Evolutionary conservation across 2,113 vertebrate genomes (phyloP).

Genomic region (Rhinolophus ferrumequinum): DNA sequence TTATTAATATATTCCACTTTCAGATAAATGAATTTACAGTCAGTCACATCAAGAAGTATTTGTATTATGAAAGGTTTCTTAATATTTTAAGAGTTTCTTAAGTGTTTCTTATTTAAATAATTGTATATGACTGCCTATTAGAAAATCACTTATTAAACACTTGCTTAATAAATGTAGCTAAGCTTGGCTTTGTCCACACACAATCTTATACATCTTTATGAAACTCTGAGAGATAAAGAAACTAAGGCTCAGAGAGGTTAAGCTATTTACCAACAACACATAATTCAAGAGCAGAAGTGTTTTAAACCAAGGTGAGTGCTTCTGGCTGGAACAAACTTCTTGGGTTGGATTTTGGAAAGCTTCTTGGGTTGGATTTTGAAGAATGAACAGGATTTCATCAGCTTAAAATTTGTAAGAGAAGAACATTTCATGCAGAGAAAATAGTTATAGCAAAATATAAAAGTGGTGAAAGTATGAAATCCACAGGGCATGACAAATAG

Average conservation of each 20-base stretch:
- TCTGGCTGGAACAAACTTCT: not conserved
- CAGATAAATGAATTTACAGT: not conserved
- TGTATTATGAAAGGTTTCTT: slow-evolving; percentile 2
- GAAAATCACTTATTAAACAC: slow-evolving; percentile 11
- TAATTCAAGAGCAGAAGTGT: not conserved
- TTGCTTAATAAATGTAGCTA: slow-evolving; percentile 25
- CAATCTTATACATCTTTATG: not conserved
- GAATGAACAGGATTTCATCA: not conserved
- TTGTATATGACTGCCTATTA: not conserved
- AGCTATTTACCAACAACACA: not conserved
- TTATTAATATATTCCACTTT: slow-evolving; percentile 10
- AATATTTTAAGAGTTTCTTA: not conserved
- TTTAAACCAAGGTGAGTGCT: not conserved
- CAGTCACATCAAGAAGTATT: not conserved
- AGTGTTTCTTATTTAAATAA: slow-evolving; percentile 5
- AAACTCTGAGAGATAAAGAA: not conserved
- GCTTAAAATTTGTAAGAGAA: not conserved
- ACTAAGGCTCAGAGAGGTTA: not conserved
- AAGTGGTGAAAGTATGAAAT: not conserved
- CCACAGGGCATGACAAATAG: not conserved
- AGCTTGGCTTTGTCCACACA: not conserved
- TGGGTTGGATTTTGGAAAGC: not conserved
- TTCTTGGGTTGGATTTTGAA: slow-evolving; percentile 11
- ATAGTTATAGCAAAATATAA: not conserved
- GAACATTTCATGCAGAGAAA: not conserved